A percentile compares a stretch with the other conserved stretches of the same genome.
Conservation (phyloP, 2,113 vertebrate species). For the Coryphaenoides rupestris region DNA sequence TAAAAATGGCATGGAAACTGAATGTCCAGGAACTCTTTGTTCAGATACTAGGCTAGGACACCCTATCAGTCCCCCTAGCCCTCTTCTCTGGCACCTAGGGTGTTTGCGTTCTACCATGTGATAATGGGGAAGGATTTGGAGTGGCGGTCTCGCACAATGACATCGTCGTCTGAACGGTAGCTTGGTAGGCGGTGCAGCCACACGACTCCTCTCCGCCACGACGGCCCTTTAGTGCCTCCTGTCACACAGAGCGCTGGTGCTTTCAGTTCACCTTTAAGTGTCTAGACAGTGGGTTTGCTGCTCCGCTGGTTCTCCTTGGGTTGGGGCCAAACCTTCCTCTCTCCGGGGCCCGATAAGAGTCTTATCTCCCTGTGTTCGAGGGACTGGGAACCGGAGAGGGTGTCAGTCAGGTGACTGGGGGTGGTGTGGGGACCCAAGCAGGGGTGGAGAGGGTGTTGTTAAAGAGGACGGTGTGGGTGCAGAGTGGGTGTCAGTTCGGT, state of each 20-base stretch:
- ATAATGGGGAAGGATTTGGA: conserved; percentile 66
- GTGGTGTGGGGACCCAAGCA: conserved; percentile 13
- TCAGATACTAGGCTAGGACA: too few species aligned
- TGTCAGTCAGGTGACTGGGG: conserved; percentile 76
- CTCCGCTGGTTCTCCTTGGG: conserved; percentile 75
- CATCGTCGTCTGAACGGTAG: conserved; percentile 73
- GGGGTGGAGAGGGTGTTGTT: too few species aligned
- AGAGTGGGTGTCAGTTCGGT: too few species aligned
- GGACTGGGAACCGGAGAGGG: conserved; percentile 69
- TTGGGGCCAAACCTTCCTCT: conserved; percentile 77
- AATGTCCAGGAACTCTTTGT: too few species aligned
- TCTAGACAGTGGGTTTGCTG: conserved; percentile 81
- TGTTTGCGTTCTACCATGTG: conserved; percentile 59
- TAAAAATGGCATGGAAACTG: too few species aligned
- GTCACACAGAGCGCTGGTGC: conserved; percentile 74
- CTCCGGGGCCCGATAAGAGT: conserved; percentile 74
- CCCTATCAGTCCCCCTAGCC: too few species aligned
- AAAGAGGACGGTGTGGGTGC: too few species aligned
- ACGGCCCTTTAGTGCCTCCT: conserved; percentile 76
- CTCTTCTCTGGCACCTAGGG: conserved; percentile 34
- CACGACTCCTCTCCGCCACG: conserved; percentile 45
- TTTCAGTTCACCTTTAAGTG: conserved; percentile 77
- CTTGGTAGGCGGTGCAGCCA: conserved; percentile 50
- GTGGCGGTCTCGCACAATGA: conserved; percentile 66
- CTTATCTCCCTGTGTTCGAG: conserved; percentile 76